Evolutionary conservation across 2,113 vertebrate species (phyloP).

Genomic region (Eleginops maclovinus): DNA sequence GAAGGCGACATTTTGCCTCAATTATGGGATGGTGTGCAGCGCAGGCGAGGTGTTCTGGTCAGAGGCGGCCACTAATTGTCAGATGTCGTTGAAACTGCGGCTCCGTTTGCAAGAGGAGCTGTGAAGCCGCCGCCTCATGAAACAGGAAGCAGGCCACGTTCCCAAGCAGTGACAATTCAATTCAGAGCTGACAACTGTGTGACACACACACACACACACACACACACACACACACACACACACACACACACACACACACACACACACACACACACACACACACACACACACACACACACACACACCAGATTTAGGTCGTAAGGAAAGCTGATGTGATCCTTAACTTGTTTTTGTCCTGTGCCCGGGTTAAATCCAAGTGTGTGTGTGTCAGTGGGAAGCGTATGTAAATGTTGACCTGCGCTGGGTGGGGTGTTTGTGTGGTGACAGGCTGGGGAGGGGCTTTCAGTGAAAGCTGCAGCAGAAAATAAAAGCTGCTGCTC

Average conservation of each 20-base stretch:
- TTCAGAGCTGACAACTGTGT: slow-evolving; percentile 47
- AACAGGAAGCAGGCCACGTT: slow-evolving; percentile 48
- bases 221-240: slow-evolving; percentile 5
- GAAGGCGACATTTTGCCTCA: slow-evolving; percentile 30
- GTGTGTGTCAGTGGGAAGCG: slow-evolving; percentile 56
- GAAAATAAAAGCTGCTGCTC: slow-evolving; percentile 64
- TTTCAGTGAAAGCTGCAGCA: slow-evolving; percentile 49
- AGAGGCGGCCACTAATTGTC: slow-evolving; percentile 56
- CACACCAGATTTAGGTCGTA: slow-evolving; percentile 41
- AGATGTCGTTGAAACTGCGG: slow-evolving; percentile 26
- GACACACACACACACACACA: neutral
- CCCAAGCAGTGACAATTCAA: slow-evolving; percentile 54
- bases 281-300: slow-evolving; percentile 17
- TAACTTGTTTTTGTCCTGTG: slow-evolving; percentile 25
- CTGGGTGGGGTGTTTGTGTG: slow-evolving; percentile 74
- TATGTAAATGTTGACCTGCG: slow-evolving; percentile 78
- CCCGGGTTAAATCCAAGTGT: slow-evolving; percentile 34
- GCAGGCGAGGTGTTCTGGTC: slow-evolving; percentile 53
- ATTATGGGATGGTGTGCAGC: slow-evolving; percentile 42
- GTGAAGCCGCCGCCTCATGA: slow-evolving; percentile 40
- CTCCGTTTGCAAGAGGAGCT: slow-evolving; percentile 27
- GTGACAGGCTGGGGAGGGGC: slow-evolving; percentile 52
- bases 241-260: slow-evolving; percentile 9
- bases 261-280: neutral
- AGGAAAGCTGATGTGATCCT: slow-evolving; percentile 57